Evolutionary conservation across 2,797 vertebrate species (phyloP).

Genomic region (Chanos chanos): DNA sequence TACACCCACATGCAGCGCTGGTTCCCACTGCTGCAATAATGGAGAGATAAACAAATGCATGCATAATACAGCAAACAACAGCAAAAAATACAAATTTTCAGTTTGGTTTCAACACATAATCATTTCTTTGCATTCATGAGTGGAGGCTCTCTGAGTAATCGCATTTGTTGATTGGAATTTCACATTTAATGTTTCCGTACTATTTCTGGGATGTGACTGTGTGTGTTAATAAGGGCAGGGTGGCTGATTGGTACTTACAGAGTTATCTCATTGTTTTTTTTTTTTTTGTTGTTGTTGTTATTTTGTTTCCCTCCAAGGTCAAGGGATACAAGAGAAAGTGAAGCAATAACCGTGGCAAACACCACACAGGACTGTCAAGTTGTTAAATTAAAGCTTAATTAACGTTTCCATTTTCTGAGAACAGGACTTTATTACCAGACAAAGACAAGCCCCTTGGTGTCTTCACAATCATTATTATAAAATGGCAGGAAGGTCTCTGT

Average conservation of each 20-base stretch:
- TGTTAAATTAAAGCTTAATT: conserved; percentile 48
- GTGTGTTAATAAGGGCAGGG: conserved; percentile 16
- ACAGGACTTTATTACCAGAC: conserved; percentile 37
- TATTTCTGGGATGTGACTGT: background rate
- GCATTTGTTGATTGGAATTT: conserved; percentile 20
- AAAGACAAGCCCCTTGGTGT: conserved; percentile 36
- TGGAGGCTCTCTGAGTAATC: conserved; percentile 17
- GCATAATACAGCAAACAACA: conserved; percentile 32
- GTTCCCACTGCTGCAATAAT: conserved; percentile 25
- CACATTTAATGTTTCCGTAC: conserved; percentile 1
- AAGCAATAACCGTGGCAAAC: conserved; percentile 7
- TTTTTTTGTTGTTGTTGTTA: conserved; percentile 1
- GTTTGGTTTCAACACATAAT: conserved; percentile 10
- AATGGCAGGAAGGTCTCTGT: conserved; percentile 30
- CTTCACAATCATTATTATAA: conserved; percentile 39
- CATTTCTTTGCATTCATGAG: conserved; percentile 14
- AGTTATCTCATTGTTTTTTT: background rate
- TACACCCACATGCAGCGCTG: conserved; percentile 45
- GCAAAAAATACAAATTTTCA: conserved; percentile 16
- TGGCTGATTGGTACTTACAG: conserved; percentile 8
- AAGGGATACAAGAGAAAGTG: conserved; percentile 23
- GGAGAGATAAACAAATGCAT: conserved; percentile 38
- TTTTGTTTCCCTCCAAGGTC: conserved; percentile 30
- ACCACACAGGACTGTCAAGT: conserved; percentile 29
- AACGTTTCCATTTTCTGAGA: conserved; percentile 40